These are phyloP conservation scores for Helobdella robusta DNA, from an alignment of 2,888 invertebrate species.

Conservation along the genomic window DNA sequence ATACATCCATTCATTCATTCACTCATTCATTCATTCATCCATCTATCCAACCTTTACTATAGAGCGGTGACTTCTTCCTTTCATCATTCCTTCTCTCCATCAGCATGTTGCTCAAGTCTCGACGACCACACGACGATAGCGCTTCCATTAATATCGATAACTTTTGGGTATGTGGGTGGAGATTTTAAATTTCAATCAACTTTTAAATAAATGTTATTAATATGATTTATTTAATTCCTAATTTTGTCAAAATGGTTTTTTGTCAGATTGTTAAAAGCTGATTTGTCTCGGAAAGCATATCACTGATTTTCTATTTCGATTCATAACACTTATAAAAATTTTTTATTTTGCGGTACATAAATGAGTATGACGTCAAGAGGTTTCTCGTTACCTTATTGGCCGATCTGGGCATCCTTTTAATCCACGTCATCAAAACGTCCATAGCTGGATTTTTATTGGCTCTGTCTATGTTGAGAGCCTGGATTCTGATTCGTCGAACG, in stretches of 20 bases:
- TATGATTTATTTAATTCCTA: no score
- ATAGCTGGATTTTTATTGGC: slow-evolving; percentile 38
- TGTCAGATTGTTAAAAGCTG: neutral
- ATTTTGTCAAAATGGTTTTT: no score
- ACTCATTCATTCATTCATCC: neutral
- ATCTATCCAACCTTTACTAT: slow-evolving; percentile 8
- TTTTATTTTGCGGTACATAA: no score
- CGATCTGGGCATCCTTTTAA: slow-evolving; percentile 42
- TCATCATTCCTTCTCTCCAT: slow-evolving; percentile 4
- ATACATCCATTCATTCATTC: no score
- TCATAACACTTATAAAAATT: neutral
- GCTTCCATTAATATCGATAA: neutral
- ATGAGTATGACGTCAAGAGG: no score
- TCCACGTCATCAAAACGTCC: slow-evolving; percentile 46
- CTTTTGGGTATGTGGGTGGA: no score
- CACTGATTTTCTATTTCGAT: neutral
- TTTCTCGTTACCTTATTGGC: slow-evolving; percentile 40
- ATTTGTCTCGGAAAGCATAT: neutral
- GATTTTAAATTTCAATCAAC: no score
- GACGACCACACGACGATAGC: slow-evolving; percentile 12
- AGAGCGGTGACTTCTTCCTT: neutral
- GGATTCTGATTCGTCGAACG: slow-evolving; percentile 40
- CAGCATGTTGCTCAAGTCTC: slow-evolving; percentile 11
- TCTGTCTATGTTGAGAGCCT: slow-evolving; percentile 44
- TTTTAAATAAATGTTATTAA: no score